Base-by-base conservation (phyloP, 2,888 invertebrate species). In the Hyalella azteca region DNA sequence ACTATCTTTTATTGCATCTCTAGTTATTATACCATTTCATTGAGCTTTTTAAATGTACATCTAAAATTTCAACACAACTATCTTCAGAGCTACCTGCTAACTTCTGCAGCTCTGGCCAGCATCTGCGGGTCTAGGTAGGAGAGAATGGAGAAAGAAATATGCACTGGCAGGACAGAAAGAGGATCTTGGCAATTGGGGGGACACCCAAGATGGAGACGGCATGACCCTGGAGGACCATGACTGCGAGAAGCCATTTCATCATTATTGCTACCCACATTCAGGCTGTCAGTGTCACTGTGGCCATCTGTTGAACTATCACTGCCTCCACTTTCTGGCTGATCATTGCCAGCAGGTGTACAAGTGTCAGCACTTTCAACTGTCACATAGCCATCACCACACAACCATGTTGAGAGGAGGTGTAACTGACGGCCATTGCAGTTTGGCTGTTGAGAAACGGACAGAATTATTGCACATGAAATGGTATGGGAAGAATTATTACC, bases 181-280 rank as follows among this genome's bases (percentile, higher is more conserved):
- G 88, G 87, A 85, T 89, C 89, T 82, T 88, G 87, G 84, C 89
- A 89, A 85, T 89, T 89, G n/a, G 87, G 87, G 19, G 88, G 88
- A 85, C 89, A 89, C 36, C 87, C 87, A 50, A 86, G 86, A 82
- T 89, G 89, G 26, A 88, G 86, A 13, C 81, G 78, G 79, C 81
- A 76, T 80, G 81, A 59, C 79, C 81, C 83, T 80, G 75, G 54
- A 40, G 75, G n/a, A 11, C 1, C 36, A 54, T 7, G 54, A 50
- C 77, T 77, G 19, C 75, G 40, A 39, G 73, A 22, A 39, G 50
- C n/a, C 13, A 73, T 22, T 2, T 13, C 36, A 22, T 39, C 41
- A 41, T 29, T 22, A 26, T 22, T 41, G 76, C 32, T 15, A 19
- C 19, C 41, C 9, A 39, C 76, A 45, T 29, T 76, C 11, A 60